Percentiles rank a stretch among this genome's conserved stretches.
Conservation (phyloP, 2,113 vertebrate genomes). For the Cygnus buccinator region DNA sequence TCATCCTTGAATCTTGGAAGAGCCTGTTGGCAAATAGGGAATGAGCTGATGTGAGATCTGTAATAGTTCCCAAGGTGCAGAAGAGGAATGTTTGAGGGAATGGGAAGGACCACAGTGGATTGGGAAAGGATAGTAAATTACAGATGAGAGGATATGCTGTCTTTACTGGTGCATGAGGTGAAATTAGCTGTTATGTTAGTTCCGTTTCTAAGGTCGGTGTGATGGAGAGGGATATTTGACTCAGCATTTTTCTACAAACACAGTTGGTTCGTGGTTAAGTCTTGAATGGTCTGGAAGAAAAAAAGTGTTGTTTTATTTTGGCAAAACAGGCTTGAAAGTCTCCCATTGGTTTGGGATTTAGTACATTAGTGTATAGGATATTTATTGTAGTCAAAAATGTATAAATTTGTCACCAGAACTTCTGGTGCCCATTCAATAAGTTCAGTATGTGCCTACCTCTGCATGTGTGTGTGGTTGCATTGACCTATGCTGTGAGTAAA, state of each 20-base stretch:
- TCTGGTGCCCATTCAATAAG: background rate
- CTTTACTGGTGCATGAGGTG: background rate
- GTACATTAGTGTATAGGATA: background rate
- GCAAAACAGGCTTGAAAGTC: background rate
- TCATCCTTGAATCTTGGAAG: background rate
- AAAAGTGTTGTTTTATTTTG: background rate
- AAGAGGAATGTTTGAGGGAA: background rate
- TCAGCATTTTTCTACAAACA: background rate
- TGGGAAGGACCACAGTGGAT: background rate
- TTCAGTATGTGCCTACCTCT: background rate
- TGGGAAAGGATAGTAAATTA: background rate
- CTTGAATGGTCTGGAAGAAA: background rate
- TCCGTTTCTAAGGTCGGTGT: background rate
- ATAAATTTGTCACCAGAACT: background rate
- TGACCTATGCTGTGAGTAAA: background rate
- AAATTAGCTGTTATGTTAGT: background rate
- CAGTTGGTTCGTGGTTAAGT: background rate
- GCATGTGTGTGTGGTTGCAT: background rate
- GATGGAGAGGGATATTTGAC: background rate
- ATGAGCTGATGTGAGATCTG: background rate
- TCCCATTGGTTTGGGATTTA: background rate
- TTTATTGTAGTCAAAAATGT: background rate
- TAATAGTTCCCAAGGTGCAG: background rate
- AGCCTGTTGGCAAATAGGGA: background rate
- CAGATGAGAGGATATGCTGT: background rate